phyloP scores from a whole-genome alignment of 2,797 vertebrate species.

The Neopelma chrysocephalum region DNA sequence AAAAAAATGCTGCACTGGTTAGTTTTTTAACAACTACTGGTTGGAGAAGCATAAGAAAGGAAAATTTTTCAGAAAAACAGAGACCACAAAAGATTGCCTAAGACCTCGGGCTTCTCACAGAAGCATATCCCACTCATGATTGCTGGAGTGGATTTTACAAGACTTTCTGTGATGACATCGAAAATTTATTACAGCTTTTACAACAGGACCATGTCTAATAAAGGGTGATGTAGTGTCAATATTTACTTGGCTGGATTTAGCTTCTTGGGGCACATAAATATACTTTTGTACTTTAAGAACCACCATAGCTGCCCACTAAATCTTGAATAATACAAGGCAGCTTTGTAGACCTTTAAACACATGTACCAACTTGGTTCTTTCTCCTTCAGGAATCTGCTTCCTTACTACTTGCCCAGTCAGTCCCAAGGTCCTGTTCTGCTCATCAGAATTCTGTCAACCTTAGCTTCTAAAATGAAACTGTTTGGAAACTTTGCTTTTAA shows the following conservation, averaged over 20 bases:
- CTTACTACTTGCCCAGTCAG: neutral
- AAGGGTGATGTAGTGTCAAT: constrained; percentile 55
- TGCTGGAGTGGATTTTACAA: constrained; percentile 40
- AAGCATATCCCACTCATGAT: constrained; percentile 17
- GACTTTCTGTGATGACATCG: constrained; percentile 22
- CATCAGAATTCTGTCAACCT: neutral
- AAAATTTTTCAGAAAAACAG: neutral
- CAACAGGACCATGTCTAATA: constrained; percentile 8
- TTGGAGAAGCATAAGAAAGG: neutral
- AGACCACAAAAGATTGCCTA: neutral
- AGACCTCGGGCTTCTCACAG: neutral
- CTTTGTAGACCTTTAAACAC: constrained; percentile 60
- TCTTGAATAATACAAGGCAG: constrained; percentile 45
- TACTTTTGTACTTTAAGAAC: constrained; percentile 14
- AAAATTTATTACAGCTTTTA: constrained; percentile 53
- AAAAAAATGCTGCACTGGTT: neutral
- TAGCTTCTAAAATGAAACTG: constrained; percentile 9
- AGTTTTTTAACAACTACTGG: neutral
- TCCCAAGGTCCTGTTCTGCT: neutral
- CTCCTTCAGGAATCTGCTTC: constrained; percentile 6
- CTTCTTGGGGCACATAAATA: constrained; percentile 28
- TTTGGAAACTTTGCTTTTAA: constrained; percentile 6
- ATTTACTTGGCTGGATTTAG: constrained; percentile 52
- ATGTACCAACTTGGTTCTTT: neutral
- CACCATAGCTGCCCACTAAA: constrained; percentile 40